Evolutionary conservation across 2,113 vertebrate genomes (phyloP).

Genomic region (Campylomormyrus numenius): DNA sequence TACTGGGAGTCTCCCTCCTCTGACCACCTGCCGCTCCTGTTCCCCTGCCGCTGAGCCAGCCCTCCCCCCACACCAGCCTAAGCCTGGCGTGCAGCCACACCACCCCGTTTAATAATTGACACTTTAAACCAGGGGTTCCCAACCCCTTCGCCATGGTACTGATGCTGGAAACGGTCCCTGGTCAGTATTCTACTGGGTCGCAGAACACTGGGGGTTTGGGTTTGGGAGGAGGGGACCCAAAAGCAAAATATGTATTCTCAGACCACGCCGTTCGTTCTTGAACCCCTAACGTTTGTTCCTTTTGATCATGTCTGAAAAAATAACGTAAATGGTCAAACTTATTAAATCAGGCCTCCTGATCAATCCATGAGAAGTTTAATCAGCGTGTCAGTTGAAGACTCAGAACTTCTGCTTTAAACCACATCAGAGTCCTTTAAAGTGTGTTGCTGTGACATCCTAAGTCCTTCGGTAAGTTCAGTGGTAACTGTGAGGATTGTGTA

Average conservation of each 20-base stretch:
- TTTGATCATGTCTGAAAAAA: neutral
- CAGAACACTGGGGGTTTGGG: neutral
- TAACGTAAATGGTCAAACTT: neutral
- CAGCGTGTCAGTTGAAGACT: neutral
- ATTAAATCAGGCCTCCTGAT: neutral
- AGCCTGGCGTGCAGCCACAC: neutral
- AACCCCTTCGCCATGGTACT: neutral
- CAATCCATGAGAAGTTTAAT: neutral
- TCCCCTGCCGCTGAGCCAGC: neutral
- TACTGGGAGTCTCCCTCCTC: neutral
- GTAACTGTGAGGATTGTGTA: neutral
- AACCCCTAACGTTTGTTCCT: neutral
- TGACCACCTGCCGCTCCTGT: neutral
- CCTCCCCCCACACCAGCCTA: neutral
- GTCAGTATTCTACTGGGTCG: neutral
- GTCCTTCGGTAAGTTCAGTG: neutral
- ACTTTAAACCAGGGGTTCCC: neutral
- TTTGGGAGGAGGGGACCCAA: neutral
- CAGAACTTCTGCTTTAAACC: neutral
- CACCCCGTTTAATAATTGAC: neutral
- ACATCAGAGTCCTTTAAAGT: neutral
- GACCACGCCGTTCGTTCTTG: neutral
- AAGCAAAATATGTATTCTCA: neutral
- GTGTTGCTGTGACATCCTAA: neutral
- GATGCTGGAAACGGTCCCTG: neutral